A percentile compares a stretch with the other conserved stretches of the same genome.
These are phyloP conservation scores for Trichopria drosophilae DNA, from an alignment of 2,888 invertebrate genomes.

Conservation along the genomic window DNA sequence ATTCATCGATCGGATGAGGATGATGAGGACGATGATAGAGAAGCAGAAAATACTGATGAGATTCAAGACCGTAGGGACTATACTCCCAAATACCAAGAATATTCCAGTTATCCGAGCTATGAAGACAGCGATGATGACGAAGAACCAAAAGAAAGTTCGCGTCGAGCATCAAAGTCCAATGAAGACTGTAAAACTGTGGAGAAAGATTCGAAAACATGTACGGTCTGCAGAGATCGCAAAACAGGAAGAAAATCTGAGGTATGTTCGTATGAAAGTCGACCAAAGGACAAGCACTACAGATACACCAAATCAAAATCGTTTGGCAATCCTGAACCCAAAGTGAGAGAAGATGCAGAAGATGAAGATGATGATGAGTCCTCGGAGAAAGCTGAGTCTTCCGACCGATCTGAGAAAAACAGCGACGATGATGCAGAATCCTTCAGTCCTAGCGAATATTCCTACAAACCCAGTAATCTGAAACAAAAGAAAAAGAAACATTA, in stretches of 20 bases:
- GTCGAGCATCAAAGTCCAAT: not conserved
- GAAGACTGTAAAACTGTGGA: conserved; percentile 42
- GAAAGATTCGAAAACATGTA: conserved; percentile 60
- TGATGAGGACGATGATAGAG: conserved; percentile 4
- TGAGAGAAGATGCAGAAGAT: conserved; percentile 2
- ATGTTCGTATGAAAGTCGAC: conserved; percentile 64
- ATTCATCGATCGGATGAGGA: conserved; percentile 12
- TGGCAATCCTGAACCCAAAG: conserved; percentile 38
- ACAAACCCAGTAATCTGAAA: conserved; percentile 16
- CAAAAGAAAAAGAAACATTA: conserved; percentile 28
- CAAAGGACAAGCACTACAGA: conserved; percentile 51
- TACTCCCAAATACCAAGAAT: conserved; percentile 21
- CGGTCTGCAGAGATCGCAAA: conserved; percentile 62
- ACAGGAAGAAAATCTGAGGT: conserved; percentile 64
- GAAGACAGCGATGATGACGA: conserved; percentile 11
- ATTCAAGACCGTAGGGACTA: conserved; percentile 20
- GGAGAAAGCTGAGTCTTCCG: conserved; percentile 32
- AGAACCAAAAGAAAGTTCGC: not conserved
- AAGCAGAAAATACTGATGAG: conserved; percentile 1
- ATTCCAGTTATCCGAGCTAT: conserved; percentile 7
- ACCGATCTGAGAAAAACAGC: conserved; percentile 15
- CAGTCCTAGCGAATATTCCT: conserved; percentile 8
- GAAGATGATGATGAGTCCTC: conserved; percentile 18
- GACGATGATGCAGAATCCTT: conserved; percentile 18
- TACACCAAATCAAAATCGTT: conserved; percentile 49